phyloP scores from a whole-genome alignment of 2,888 invertebrate genomes.

The Caenorhabditis panamensis region DNA sequence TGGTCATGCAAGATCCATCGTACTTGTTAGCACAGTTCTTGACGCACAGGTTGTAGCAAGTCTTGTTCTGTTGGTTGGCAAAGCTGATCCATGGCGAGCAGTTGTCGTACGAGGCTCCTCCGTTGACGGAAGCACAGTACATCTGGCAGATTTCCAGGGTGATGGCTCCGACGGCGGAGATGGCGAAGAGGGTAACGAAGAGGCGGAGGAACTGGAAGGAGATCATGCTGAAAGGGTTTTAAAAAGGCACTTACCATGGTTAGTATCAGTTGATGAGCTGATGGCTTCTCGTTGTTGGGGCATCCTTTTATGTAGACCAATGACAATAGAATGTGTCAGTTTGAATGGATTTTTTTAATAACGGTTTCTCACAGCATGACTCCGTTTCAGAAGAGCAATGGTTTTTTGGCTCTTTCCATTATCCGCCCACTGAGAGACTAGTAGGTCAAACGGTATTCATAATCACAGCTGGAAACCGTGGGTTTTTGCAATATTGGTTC shows the following conservation, averaged over 20 bases:
- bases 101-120: constrained; percentile 5
- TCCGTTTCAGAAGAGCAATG: background rate
- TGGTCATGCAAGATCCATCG: constrained; percentile 20
- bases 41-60: constrained; percentile 32
- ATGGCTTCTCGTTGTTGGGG: background rate
- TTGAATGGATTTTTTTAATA: background rate
- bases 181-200: background rate
- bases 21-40: constrained; percentile 1
- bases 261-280: background rate
- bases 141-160: constrained; percentile 15
- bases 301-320: background rate
- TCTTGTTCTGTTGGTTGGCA: constrained; percentile 4
- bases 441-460: no score
- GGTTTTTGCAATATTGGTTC: no score
- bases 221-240: background rate
- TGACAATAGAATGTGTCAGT: background rate
- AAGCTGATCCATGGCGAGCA: constrained; percentile 32
- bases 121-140: constrained; percentile 20
- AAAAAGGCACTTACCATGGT: background rate
- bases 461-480: no score
- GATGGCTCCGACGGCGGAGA: constrained; percentile 8
- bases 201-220: constrained; percentile 12
- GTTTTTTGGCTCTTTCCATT: no score
- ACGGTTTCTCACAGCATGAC: background rate
- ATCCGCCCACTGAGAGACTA: no score